Evolutionary conservation across 1,140 invertebrate genomes (phyloP), one percentile per base, ranked within the genome.

Genomic region (Drosophila sechellia): DNA sequence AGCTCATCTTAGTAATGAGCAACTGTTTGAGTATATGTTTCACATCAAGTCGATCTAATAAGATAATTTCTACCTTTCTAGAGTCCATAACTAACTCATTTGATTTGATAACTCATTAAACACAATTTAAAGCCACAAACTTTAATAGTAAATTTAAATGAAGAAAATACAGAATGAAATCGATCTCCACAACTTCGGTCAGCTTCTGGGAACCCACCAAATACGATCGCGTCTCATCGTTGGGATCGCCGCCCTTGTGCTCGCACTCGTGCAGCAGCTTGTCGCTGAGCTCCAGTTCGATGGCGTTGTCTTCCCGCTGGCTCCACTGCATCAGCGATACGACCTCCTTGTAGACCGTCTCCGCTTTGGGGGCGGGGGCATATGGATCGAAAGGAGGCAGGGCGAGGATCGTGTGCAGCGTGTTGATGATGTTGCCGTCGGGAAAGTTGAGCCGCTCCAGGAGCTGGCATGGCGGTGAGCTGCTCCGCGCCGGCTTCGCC

Each of bases 381-480:
- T 91, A 90, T 2, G 90, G 90, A 81, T 91, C 90, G 25, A 91
- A 91, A 25, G 86, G 79, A 15, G 90, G 90, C 58, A 91, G 42
- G 1, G 90, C 86, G 56, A 91, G 58, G 57, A 91, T 91, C 45
- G 86, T 91, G 35, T 91, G 86, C 43, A 91, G 43, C 37, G 85
- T 89, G 37, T 84, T 89, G 10, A 89, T 89, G 20, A 89, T 89
- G 48, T 89, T 89, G 59, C 80, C 80, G 52, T 89, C 84, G 10
- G 84, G 77, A 13, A 87, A 87, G 65, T 73, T 87, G 25, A 84
- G 79, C 35, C 83, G 84, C 46, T 89, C 79, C 54, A 89, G 45
- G 50, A 89, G 68, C 43, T 87, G 79, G 64, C 84, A 89, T n/a
- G 79, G 72, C 22, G 79, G 73, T 48, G 71, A 58, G 34, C 53